A percentile compares a stretch with the other conserved stretches of the same genome.
phyloP scores from a whole-genome alignment of 2,113 vertebrate species.

The Chaenocephalus aceratus region DNA sequence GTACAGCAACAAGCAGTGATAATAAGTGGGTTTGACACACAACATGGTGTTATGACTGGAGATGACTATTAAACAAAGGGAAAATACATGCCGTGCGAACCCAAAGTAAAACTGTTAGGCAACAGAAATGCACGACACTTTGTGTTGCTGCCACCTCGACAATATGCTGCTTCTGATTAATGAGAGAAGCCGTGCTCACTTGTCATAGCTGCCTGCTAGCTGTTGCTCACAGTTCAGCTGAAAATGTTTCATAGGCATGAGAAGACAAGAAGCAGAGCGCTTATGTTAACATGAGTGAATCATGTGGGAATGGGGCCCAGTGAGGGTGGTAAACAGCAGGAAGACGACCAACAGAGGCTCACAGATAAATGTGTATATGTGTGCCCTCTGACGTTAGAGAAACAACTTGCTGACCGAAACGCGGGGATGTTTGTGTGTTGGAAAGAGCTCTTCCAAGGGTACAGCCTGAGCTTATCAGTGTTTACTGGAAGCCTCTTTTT shows the following conservation, averaged over 20 bases:
- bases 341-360: constrained; percentile 29
- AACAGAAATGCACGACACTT: constrained; percentile 5
- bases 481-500: constrained; percentile 34
- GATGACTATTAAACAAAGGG: constrained; percentile 2
- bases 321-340: constrained; percentile 24
- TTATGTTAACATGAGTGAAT: constrained; percentile 55
- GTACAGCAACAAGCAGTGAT: not conserved
- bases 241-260: constrained; percentile 55
- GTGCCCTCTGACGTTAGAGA: constrained; percentile 12
- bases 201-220: constrained; percentile 28
- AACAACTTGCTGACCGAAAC: constrained; percentile 4
- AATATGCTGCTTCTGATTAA: constrained; percentile 46
- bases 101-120: not conserved
- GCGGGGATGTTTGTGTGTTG: constrained; percentile 13
- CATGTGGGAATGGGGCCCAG: constrained; percentile 54
- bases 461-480: constrained; percentile 45
- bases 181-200: constrained; percentile 20
- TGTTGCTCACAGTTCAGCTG: constrained; percentile 54
- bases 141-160: constrained; percentile 25
- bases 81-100: not conserved
- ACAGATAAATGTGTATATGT: constrained; percentile 32
- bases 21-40: not conserved
- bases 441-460: constrained; percentile 35
- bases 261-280: constrained; percentile 21
- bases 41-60: not conserved